phyloP scores from a whole-genome alignment of 2,888 invertebrate genomes.

The Dysmachus trigonus region DNA sequence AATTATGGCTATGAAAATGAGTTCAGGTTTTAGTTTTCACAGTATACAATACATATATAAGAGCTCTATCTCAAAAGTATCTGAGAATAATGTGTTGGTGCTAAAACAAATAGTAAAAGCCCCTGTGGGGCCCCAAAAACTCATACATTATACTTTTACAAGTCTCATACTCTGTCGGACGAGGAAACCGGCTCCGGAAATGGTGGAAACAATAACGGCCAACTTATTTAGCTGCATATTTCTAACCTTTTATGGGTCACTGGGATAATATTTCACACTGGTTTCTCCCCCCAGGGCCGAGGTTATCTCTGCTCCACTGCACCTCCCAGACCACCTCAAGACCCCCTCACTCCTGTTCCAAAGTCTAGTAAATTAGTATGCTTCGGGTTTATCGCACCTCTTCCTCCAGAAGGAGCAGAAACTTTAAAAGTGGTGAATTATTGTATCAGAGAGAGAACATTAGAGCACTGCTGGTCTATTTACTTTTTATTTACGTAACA shows the following conservation, averaged over 20 bases:
- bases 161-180: not conserved
- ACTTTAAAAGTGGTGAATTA: slow-evolving; percentile 18
- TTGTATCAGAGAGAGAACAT: not conserved
- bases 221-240: slow-evolving; percentile 24
- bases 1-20: not conserved
- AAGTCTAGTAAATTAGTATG: not conserved
- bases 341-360: not conserved
- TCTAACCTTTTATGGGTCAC: slow-evolving; percentile 26
- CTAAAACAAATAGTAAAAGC: not conserved
- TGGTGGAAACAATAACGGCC: slow-evolving; percentile 22
- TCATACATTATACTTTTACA: not conserved
- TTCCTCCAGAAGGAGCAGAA: not conserved
- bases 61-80: not conserved
- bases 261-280: slow-evolving; percentile 18
- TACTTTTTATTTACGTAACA: slow-evolving; percentile 8
- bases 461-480: slow-evolving; percentile 1
- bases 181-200: not conserved
- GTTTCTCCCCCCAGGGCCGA: not conserved
- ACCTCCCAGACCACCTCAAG: not conserved
- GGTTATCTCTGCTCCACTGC: slow-evolving; percentile 2
- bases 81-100: not conserved
- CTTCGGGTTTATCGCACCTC: slow-evolving; percentile 17
- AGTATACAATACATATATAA: not conserved
- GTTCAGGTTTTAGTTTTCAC: not conserved
- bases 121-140: not conserved